Conservation (phyloP, 2,113 vertebrate species). For the Muntiacus muntjak region DNA sequence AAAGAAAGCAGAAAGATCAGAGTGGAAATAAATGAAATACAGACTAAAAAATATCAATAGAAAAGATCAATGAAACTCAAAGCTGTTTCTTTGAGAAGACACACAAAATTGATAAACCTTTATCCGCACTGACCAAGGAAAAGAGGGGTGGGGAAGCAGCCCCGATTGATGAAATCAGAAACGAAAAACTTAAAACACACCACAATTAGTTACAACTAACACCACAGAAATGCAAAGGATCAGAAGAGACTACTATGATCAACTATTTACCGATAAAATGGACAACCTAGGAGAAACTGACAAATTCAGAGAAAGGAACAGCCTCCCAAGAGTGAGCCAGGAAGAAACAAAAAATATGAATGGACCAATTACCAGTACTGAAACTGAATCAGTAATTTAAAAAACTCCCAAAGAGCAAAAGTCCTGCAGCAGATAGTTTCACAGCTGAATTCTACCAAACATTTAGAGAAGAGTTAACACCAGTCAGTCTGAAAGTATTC, state of each 20-base stretch:
- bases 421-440: background rate
- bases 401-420: background rate
- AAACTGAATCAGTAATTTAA: background rate
- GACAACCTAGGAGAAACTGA: background rate
- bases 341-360: background rate
- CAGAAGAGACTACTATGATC: background rate
- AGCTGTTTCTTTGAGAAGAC: background rate
- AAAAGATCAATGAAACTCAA: background rate
- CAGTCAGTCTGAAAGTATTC: background rate
- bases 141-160: background rate
- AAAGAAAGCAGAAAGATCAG: background rate
- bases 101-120: background rate
- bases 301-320: background rate
- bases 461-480: background rate
- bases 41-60: background rate
- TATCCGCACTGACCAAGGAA: background rate
- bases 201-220: background rate
- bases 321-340: background rate
- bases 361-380: background rate
- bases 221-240: background rate
- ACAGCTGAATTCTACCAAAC: background rate
- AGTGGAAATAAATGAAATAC: background rate
- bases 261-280: background rate
- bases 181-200: background rate
- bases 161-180: background rate